A percentile compares a stretch with the other conserved stretches of the same genome.
Conservation (phyloP, 2,888 invertebrate species). For the Rotaria macrura region DNA sequence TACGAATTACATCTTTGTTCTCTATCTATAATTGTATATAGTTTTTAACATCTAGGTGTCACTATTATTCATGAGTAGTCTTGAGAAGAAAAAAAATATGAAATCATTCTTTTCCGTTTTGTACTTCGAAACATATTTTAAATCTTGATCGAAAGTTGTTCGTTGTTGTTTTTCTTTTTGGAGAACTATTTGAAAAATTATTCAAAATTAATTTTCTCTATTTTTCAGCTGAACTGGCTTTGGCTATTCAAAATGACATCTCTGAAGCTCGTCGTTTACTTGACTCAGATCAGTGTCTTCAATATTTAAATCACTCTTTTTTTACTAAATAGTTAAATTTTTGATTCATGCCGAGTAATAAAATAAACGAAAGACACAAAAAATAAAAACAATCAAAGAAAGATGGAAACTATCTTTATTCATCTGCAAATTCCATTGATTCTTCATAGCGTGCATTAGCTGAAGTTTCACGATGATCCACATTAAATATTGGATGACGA, state of each 20-base stretch:
- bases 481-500: not conserved
- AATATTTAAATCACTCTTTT: not conserved
- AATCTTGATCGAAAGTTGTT: too few species aligned
- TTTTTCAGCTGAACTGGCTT: constrained; percentile 62
- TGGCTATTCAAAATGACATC: constrained; percentile 70
- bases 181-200: too few species aligned
- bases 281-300: not conserved
- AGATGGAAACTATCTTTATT: not conserved
- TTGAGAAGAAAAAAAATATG: too few species aligned
- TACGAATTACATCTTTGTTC: too few species aligned
- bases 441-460: not conserved
- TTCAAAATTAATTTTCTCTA: not conserved
- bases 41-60: too few species aligned
- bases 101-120: too few species aligned
- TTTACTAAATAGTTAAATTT: not conserved
- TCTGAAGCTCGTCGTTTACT: constrained; percentile 55
- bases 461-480: constrained; percentile 3
- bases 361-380: too few species aligned
- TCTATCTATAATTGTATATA: too few species aligned
- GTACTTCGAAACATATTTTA: too few species aligned
- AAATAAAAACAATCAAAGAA: not conserved
- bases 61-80: not conserved
- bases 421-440: not conserved
- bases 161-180: too few species aligned
- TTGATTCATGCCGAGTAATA: not conserved